Evolutionary conservation across 2,888 invertebrate genomes (phyloP).

Genomic region (Tuta absoluta): DNA sequence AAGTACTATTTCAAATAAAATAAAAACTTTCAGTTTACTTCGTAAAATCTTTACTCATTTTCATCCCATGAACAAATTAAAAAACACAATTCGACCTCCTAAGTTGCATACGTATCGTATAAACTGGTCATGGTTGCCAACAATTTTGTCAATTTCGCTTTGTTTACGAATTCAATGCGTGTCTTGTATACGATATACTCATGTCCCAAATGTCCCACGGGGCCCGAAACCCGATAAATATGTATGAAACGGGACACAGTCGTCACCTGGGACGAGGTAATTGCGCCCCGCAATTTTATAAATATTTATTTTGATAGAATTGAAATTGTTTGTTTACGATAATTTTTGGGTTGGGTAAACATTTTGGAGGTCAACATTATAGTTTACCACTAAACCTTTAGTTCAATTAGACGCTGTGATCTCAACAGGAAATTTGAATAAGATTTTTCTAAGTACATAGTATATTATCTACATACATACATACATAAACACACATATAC

Average conservation of each 20-base stretch:
- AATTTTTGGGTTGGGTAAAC: neutral
- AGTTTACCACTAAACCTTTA: too few species aligned
- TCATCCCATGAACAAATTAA: too few species aligned
- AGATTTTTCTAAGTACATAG: too few species aligned
- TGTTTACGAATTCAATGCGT: slow-evolving; percentile 48
- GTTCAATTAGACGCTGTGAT: too few species aligned
- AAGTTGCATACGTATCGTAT: too few species aligned
- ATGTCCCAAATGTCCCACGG: slow-evolving; percentile 35
- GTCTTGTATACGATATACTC: slow-evolving; percentile 41
- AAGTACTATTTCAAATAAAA: too few species aligned
- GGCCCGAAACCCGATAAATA: slow-evolving; percentile 55
- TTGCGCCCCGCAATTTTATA: slow-evolving; percentile 51
- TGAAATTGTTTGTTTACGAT: slow-evolving; percentile 36
- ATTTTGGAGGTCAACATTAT: neutral
- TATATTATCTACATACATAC: too few species aligned
- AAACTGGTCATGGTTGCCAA: slow-evolving; percentile 27
- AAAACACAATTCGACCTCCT: too few species aligned
- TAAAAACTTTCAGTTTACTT: too few species aligned
- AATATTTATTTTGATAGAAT: slow-evolving; percentile 28
- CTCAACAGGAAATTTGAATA: too few species aligned
- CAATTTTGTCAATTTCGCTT: slow-evolving; percentile 43
- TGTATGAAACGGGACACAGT: slow-evolving; percentile 51
- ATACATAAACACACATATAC: too few species aligned
- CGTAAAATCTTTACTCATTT: too few species aligned
- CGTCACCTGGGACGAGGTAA: slow-evolving; percentile 61